phyloP scores from a whole-genome alignment of 2,797 vertebrate genomes.

The Nyctalus aviator region DNA sequence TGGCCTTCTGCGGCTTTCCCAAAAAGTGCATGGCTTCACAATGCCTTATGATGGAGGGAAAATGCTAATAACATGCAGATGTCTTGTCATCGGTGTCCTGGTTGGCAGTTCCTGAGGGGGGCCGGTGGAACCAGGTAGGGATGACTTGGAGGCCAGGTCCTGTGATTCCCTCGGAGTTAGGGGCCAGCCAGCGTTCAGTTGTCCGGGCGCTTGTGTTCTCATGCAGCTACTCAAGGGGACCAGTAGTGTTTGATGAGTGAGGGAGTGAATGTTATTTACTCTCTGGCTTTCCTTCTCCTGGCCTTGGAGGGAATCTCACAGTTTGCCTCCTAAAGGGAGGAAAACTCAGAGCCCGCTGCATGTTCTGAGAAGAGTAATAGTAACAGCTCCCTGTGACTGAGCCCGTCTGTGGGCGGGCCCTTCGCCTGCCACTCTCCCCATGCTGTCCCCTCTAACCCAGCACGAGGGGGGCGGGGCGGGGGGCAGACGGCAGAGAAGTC shows the following conservation, averaged over 20 bases:
- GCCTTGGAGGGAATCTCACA: background rate
- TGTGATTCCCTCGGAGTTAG: background rate
- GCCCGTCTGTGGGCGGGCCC: background rate
- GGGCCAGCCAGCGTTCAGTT: rapidly evolving
- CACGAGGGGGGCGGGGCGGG: too few relatives aligned
- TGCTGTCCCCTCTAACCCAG: rapidly evolving
- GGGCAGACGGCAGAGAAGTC: background rate
- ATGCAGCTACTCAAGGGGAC: too few relatives aligned
- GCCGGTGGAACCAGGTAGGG: background rate
- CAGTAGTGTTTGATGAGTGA: background rate
- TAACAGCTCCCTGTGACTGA: background rate
- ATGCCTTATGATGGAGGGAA: background rate
- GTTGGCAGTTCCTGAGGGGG: background rate
- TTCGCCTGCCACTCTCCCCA: rapidly evolving
- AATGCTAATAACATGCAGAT: background rate
- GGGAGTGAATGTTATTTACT: background rate
- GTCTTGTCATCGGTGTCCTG: background rate
- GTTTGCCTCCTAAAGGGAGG: background rate
- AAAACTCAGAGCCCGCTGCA: background rate
- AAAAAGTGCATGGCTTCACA: background rate
- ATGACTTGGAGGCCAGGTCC: background rate
- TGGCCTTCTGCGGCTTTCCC: background rate
- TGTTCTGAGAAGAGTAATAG: background rate
- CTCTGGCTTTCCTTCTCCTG: background rate
- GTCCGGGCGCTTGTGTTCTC: background rate